Evolutionary conservation across 2,888 invertebrate species (phyloP), one percentile per base, ranked within the genome.

Genomic region (Siphonodentalium dalli): DNA sequence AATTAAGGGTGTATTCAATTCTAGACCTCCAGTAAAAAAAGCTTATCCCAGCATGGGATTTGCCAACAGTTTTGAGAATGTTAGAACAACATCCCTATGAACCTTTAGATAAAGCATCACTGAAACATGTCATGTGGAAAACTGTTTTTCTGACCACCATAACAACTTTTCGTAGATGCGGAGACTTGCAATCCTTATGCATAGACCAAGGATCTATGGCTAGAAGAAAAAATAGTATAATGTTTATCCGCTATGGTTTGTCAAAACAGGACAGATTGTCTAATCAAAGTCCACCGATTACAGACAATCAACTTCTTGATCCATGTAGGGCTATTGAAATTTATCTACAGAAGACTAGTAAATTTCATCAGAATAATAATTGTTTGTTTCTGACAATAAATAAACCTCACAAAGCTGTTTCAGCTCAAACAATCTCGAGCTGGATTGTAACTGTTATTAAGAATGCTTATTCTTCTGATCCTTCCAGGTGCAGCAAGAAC

Each of bases 31-130:
- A 11, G 43, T 28, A 29, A 13, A 27, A 18, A n/a, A 42, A 7
- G 6, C n/a, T 42, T 13, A 11, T 42, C n/a, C 42, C 42, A 27
- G 42, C 26, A 42, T 43, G 43, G 29, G 15, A 43, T 43, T 33
- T 43, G 26, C 29, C 43, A 23, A 29, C 33, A 31, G 43, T 43
- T 28, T 43, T 43, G 43, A 29, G 33, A 33, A 23, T 33, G 20
- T 23, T 43, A 5, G 33, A 43, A 33, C 18, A 28, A 26, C 20
- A 18, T 11, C 43, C 28, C 21, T 43, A 4, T 9, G 13, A 29
- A 15, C 27, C 9, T 15, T 2, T 28, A 23, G 26, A 15, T 8
- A 11, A 18, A 9, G 42, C 24, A 6, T 11, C 6, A 26, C 6
- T 24, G 26, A 28, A 27, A 15, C 23, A 20, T 20, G 29, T n/a